Percentiles rank a stretch among this genome's conserved stretches.
phyloP scores from a whole-genome alignment of 1,140 invertebrate genomes.

The Holotrichia oblita region DNA sequence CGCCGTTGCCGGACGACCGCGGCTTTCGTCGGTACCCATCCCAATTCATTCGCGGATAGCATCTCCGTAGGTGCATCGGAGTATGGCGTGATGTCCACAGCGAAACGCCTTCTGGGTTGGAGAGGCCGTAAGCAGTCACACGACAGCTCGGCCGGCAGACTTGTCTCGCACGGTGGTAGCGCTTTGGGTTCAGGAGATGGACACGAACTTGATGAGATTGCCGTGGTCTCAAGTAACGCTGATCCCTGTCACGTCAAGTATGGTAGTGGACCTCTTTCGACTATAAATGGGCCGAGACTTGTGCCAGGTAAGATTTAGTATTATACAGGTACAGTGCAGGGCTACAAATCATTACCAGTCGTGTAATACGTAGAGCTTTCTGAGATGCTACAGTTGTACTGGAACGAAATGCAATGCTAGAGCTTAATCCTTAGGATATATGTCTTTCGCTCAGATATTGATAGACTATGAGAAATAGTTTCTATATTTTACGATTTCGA shows the following conservation, averaged over 20 bases:
- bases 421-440: no score
- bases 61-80: conserved; percentile 41
- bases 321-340: neutral
- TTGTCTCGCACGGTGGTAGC: conserved; percentile 60
- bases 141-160: conserved; percentile 61
- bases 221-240: conserved; percentile 73
- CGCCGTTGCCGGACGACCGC: neutral
- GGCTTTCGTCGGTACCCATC: neutral
- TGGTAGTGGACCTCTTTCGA: conserved; percentile 66
- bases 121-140: conserved; percentile 66
- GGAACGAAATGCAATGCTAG: neutral
- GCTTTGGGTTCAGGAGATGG: conserved; percentile 63
- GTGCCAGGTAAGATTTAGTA: conserved; percentile 66
- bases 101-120: conserved; percentile 74
- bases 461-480: no score
- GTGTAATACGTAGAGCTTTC: neutral
- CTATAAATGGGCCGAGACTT: conserved; percentile 70
- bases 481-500: no score
- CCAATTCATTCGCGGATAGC: conserved; percentile 36
- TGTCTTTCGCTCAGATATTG: no score
- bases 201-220: conserved; percentile 81
- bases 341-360: neutral
- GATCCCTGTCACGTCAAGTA: conserved; percentile 69
- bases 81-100: conserved; percentile 67
- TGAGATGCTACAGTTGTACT: neutral